Conservation (phyloP, 92 coral and sea anemone species). For the Paramuricea clavata region DNA sequence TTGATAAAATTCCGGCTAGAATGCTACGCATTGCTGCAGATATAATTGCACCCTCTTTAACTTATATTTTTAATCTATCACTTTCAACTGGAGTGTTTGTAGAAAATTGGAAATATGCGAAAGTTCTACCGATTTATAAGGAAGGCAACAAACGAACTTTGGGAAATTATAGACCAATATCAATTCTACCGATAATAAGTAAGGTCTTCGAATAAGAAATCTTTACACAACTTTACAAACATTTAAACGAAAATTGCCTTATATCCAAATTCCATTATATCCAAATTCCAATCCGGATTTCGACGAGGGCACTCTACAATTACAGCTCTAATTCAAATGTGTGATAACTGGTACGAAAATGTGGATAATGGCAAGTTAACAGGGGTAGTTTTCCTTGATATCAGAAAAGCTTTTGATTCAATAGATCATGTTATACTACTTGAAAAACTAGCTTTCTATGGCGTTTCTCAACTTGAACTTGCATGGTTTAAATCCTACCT, state of each 20-base stretch:
- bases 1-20: no score
- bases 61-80: background rate
- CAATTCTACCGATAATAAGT: no score
- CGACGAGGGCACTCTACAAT: background rate
- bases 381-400: conserved; percentile 57
- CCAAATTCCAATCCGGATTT: conserved; percentile 63
- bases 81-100: conserved; percentile 26
- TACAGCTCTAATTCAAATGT: no score
- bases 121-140: conserved; percentile 33
- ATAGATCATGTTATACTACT: conserved; percentile 55
- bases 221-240: conserved; percentile 50
- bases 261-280: no score
- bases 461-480: conserved; percentile 6
- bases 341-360: conserved; percentile 6
- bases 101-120: conserved; percentile 48
- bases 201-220: conserved; percentile 11
- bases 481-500: conserved; percentile 53
- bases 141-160: conserved; percentile 16
- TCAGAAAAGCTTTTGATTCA: conserved; percentile 60
- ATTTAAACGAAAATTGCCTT: conserved; percentile 27
- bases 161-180: conserved; percentile 47
- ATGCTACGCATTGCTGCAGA: no score
- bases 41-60: no score
- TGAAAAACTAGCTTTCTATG: conserved; percentile 42
- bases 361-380: conserved; percentile 58